A percentile compares a stretch with the other conserved stretches of the same genome.
phyloP scores from a whole-genome alignment of 2,113 vertebrate genomes.

The Verasper variegatus region DNA sequence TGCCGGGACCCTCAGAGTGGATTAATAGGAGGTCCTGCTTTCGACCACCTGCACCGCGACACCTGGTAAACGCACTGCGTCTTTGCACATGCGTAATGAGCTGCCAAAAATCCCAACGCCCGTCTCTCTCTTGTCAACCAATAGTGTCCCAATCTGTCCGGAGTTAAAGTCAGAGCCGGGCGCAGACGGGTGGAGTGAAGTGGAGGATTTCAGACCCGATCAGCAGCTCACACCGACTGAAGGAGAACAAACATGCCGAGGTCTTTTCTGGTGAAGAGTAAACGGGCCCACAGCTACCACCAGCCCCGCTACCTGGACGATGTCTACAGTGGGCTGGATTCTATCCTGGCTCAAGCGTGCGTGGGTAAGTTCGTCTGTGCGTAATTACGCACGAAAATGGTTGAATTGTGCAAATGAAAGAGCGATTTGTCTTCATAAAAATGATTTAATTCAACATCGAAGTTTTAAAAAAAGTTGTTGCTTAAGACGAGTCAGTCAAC shows the following conservation, averaged over 20 bases:
- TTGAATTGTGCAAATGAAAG: neutral
- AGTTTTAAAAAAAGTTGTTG: neutral
- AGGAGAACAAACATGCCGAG: slow-evolving; percentile 87
- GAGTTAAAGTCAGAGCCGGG: slow-evolving; percentile 71
- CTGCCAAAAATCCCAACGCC: slow-evolving; percentile 68
- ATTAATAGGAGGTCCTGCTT: slow-evolving; percentile 35
- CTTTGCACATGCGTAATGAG: slow-evolving; percentile 77
- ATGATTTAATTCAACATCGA: no score
- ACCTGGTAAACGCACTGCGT: slow-evolving; percentile 85
- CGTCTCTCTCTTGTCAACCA: slow-evolving; percentile 64
- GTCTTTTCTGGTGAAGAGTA: slow-evolving; percentile 98
- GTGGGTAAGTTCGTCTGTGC: slow-evolving; percentile 84
- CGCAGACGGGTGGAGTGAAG: slow-evolving; percentile 36
- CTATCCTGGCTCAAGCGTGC: slow-evolving; percentile 83
- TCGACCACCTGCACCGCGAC: slow-evolving; percentile 84
- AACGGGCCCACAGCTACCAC: slow-evolving; percentile 98
- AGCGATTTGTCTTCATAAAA: neutral
- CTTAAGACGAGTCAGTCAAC: neutral
- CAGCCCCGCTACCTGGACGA: slow-evolving; percentile 90
- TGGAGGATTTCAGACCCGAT: slow-evolving; percentile 32
- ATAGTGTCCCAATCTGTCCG: slow-evolving; percentile 68
- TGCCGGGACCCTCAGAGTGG: neutral
- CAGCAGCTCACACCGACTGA: slow-evolving; percentile 2
- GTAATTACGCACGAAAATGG: slow-evolving; percentile 50
- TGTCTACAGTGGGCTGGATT: slow-evolving; percentile 82